These are phyloP conservation scores for Acrobasis consociella DNA, from an alignment of 2,888 invertebrate species.

Conservation along the genomic window DNA sequence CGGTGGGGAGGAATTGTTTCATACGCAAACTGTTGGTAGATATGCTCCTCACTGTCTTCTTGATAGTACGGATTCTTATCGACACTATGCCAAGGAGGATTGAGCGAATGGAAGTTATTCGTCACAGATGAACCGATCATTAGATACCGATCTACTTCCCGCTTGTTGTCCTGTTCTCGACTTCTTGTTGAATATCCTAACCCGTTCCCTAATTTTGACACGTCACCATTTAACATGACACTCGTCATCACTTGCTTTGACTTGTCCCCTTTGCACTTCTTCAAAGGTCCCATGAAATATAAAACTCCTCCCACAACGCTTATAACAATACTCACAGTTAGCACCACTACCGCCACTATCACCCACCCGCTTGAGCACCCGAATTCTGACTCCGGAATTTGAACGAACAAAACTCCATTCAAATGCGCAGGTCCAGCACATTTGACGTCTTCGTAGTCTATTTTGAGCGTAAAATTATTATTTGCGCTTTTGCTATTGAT, in stretches of 20 bases:
- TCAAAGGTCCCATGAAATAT: constrained; percentile 78
- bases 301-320: constrained; percentile 76
- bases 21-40: constrained; percentile 79
- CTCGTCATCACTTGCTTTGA: constrained; percentile 80
- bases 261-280: constrained; percentile 79
- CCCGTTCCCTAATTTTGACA: constrained; percentile 77
- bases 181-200: constrained; percentile 75
- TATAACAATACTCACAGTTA: constrained; percentile 80
- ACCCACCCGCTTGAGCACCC: constrained; percentile 85
- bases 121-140: constrained; percentile 80
- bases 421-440: constrained; percentile 84
- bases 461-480: constrained; percentile 67
- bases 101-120: constrained; percentile 78
- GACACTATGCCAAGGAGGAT: constrained; percentile 78
- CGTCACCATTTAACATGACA: constrained; percentile 78
- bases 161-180: constrained; percentile 73
- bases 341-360: constrained; percentile 78
- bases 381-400: constrained; percentile 84
- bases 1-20: constrained; percentile 79
- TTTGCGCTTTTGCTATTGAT: constrained; percentile 60
- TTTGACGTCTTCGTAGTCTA: constrained; percentile 83
- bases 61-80: constrained; percentile 77
- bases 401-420: constrained; percentile 75
- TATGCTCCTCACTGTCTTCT: constrained; percentile 77
- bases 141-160: constrained; percentile 76